Evolutionary conservation across 2,797 vertebrate genomes (phyloP), one percentile per base, ranked within the genome.

Genomic region (Hyperoplus lanceolatus): DNA sequence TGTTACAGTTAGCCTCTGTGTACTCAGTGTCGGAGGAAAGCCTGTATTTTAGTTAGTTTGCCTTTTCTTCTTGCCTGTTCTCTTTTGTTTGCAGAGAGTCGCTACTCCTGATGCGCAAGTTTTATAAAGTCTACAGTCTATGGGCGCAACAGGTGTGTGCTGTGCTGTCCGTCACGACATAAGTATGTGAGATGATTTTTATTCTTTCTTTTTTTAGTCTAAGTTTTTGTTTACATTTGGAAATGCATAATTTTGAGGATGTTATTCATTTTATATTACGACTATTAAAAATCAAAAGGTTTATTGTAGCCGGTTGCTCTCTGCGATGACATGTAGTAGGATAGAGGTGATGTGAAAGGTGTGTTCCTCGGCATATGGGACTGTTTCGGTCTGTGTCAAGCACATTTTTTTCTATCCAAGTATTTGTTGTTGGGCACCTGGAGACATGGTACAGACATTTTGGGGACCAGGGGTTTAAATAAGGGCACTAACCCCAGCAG

Each of bases 171-270:
- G 18, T 45, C n/a, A 29, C 29, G 29, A 21, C 0, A n/a, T 62
- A 4, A 58, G 53, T 72, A 87, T 85, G 87, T 88, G 71, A 86
- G 78, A 15, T 42, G 62, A 41, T 36, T 46, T 10, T 61, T 72
- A 38, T 49, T 41, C 39, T 15, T 57, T 12, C 4, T 1, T 43
- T 39, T n/a, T 1, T 8, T 5, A 8, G 3, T 3, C 29, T 29
- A 29, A 29, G 8, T 43, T 15, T 49, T 29, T 9, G 12, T 48
- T 48, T 29, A 29, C 29, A 29, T 29, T 29, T 45, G 13, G 39
- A 49, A 12, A 16, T 1, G 1, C 1, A 5, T 46, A 2, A 10
- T 51, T 16, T 21, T 29, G 8, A 18, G 8, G 10, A 14, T 13
- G 18, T 18, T 2, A 6, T 1, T 53, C 0, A 61, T 62, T 39